Conservation (phyloP, 1,140 invertebrate species). For the Drosophila ficusphila region DNA sequence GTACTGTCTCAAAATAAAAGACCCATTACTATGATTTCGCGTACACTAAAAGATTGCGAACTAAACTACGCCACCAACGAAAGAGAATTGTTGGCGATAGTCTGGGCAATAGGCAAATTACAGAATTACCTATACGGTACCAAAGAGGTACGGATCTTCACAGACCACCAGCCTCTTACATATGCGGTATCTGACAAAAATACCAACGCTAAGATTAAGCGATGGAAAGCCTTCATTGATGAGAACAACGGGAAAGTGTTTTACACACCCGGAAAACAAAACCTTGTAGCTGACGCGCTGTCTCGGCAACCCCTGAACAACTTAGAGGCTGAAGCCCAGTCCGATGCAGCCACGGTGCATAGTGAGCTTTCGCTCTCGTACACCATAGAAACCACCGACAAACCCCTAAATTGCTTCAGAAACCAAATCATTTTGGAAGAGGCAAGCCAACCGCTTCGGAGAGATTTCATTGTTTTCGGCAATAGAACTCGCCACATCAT, state of each 20-base stretch:
- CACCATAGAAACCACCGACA: conserved; percentile 10
- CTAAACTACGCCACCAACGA: conserved; percentile 17
- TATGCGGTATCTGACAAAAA: conserved; percentile 11
- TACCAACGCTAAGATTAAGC: conserved; percentile 8
- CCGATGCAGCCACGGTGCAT: conserved; percentile 9
- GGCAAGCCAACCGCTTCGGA: neutral
- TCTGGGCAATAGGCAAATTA: conserved; percentile 11
- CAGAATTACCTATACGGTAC: conserved; percentile 15
- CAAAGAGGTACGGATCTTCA: conserved; percentile 7
- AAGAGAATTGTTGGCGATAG: conserved; percentile 14
- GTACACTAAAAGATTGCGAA: conserved; percentile 9
- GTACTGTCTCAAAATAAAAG: conserved; percentile 10
- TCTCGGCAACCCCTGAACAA: no score
- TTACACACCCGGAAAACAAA: conserved; percentile 33
- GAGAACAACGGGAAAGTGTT: conserved; percentile 16
- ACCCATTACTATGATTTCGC: conserved; percentile 23
- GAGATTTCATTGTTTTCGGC: conserved; percentile 1
- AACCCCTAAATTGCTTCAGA: conserved; percentile 18
- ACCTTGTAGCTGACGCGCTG: no score
- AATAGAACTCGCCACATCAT: conserved; percentile 14
- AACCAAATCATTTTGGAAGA: conserved; percentile 33
- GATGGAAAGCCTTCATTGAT: conserved; percentile 30
- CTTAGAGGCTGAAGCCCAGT: neutral
- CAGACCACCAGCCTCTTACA: conserved; percentile 20
- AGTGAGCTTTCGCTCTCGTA: conserved; percentile 8